Percentiles rank a stretch among this genome's conserved stretches.
These are phyloP conservation scores for Squalus acanthias DNA, from an alignment of 2,797 vertebrate species.

Conservation along the genomic window DNA sequence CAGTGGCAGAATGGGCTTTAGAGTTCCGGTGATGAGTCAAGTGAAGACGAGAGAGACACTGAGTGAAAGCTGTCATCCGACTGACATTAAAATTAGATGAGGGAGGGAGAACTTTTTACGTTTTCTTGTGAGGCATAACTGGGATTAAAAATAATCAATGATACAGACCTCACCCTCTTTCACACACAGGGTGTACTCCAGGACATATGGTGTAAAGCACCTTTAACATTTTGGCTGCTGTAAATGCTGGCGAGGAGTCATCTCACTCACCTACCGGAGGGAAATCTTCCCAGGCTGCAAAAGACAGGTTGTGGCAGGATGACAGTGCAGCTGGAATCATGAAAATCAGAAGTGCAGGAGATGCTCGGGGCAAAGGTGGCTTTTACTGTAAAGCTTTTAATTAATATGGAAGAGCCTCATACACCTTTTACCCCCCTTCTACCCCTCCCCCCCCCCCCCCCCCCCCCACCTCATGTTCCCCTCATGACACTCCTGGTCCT, in stretches of 20 bases:
- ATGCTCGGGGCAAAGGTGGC: background rate
- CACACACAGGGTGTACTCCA: background rate
- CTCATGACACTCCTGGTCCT: too few species aligned
- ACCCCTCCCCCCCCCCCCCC: background rate
- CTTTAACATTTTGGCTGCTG: background rate
- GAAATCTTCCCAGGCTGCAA: background rate
- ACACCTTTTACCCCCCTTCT: background rate
- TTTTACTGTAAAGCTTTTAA: background rate
- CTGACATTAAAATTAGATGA: background rate
- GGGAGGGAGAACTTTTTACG: background rate
- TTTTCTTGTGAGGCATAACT: background rate
- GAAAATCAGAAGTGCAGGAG: background rate
- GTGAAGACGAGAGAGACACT: background rate
- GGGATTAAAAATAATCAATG: background rate
- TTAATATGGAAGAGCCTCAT: background rate
- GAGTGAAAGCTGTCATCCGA: background rate
- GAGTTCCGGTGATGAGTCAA: background rate
- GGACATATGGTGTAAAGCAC: background rate
- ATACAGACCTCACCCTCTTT: background rate
- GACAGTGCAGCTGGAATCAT: background rate
- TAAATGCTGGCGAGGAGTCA: background rate
- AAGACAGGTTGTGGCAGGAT: background rate
- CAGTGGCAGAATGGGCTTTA: background rate
- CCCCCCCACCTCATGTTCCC: too few species aligned
- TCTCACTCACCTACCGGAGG: background rate